phyloP scores from a whole-genome alignment of 2,888 invertebrate genomes.

The Lobophora halterata region DNA sequence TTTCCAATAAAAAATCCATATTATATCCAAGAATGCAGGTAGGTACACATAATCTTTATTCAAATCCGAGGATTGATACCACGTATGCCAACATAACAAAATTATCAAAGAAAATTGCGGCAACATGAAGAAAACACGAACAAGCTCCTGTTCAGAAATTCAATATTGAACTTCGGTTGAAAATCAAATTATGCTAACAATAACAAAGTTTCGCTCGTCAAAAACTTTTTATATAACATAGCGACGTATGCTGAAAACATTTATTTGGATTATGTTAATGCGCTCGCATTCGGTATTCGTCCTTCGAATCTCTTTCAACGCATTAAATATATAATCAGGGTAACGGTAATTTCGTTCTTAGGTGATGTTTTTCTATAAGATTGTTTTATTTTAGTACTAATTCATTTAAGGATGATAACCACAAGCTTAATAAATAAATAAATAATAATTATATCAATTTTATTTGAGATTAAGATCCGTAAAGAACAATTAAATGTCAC shows the following conservation, averaged over 20 bases:
- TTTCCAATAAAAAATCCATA: too few species aligned
- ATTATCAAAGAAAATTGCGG: conserved; percentile 28
- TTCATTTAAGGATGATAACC: too few species aligned
- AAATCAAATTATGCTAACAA: conserved; percentile 50
- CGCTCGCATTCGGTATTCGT: not conserved
- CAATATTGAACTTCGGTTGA: conserved; percentile 48
- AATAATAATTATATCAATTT: too few species aligned
- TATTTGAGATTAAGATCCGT: too few species aligned
- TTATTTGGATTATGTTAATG: conserved; percentile 17
- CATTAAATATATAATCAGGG: not conserved
- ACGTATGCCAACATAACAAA: conserved; percentile 26
- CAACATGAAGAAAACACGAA: conserved; percentile 30
- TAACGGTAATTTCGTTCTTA: too few species aligned
- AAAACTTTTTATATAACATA: conserved; percentile 32
- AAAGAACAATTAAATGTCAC: too few species aligned
- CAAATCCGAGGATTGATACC: too few species aligned
- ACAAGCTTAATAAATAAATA: too few species aligned
- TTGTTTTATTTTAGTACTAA: too few species aligned
- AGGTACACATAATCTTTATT: too few species aligned
- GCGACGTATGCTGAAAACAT: conserved; percentile 23
- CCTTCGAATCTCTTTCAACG: not conserved
- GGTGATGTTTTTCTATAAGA: too few species aligned
- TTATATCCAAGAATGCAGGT: too few species aligned
- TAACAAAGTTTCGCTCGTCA: conserved; percentile 40
- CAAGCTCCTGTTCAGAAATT: conserved; percentile 39